Evolutionary conservation across 2,888 invertebrate genomes (phyloP), one percentile per base, ranked within the genome.

Genomic region (Furcula furcula): DNA sequence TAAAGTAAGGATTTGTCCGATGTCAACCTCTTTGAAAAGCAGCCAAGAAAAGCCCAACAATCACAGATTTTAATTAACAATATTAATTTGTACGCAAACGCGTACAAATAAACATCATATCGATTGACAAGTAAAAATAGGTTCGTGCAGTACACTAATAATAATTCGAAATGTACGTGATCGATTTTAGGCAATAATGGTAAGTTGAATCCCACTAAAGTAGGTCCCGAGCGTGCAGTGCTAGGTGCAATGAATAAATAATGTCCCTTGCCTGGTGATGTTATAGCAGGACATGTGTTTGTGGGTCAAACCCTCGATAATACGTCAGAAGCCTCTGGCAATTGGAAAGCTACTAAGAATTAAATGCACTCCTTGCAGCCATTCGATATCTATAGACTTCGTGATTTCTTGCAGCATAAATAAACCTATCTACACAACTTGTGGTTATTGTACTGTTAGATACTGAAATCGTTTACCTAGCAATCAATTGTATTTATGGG

Each of bases 261-360:
- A 81, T 79, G 46, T 60, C 60, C 65, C 81, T 78, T 79, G 76
- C 81, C 80, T 82, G 76, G 78, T 57, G 68, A 80, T 65, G 47
- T 56, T 64, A 57, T 57, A 55, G 63, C 58, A 51, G 44, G 51
- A 60, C 76, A 76, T 77, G 56, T 46, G n/a, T 31, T n/a, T n/a
- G 31, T 42, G 41, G 34, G 34, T 44, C 34, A 38, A 45, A 40
- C 39, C 40, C 37, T 41, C 44, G 50, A 66, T 68, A 77, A 65
- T 68, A 78, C 78, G 77, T 80, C 76, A 62, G 57, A 54, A 57
- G 50, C 54, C 60, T 49, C 40, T 47, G 66, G 40, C 58, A 54
- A 59, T 57, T 51, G 43, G 51, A 52, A 46, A 34, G 36, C 43
- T 44, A 74, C 71, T 72, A 60, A n/a, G 34, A 44, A 57, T 30